phyloP scores from a whole-genome alignment of 2,113 vertebrate species.

The Leptodactylus fuscus region DNA sequence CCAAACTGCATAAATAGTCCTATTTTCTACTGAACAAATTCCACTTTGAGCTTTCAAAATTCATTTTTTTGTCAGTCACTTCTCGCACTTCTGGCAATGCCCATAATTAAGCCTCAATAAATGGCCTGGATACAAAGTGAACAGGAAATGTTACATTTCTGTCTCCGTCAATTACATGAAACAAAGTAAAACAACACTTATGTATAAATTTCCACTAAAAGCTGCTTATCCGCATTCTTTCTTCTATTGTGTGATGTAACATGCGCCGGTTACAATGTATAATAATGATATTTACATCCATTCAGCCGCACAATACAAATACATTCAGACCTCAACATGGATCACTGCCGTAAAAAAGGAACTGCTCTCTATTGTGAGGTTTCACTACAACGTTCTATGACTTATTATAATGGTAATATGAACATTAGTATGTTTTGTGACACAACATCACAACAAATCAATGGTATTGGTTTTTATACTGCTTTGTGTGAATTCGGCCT shows the following conservation, averaged over 20 bases:
- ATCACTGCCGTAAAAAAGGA: not conserved
- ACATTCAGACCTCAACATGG: not conserved
- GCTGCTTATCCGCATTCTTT: not conserved
- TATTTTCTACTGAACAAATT: not conserved
- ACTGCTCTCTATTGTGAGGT: too few species aligned
- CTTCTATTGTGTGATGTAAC: not conserved
- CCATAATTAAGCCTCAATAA: slow-evolving; percentile 11
- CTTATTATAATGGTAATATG: not conserved
- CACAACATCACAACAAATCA: too few species aligned
- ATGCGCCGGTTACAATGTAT: not conserved
- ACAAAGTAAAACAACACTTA: slow-evolving; percentile 15
- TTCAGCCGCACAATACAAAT: not conserved
- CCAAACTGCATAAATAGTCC: not conserved
- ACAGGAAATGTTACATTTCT: not conserved
- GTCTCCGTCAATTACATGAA: not conserved
- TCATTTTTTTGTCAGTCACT: slow-evolving; percentile 9
- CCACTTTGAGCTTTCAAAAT: slow-evolving; percentile 17
- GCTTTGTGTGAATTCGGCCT: too few species aligned
- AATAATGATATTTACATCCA: not conserved
- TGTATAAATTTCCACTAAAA: not conserved
- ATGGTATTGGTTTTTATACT: too few species aligned
- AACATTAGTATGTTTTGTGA: not conserved
- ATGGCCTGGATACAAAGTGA: slow-evolving; percentile 35
- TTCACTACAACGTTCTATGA: not conserved
- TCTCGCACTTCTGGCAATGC: not conserved